Conservation (phyloP, 2,888 invertebrate genomes). For the Ophioninae sp. region DNA sequence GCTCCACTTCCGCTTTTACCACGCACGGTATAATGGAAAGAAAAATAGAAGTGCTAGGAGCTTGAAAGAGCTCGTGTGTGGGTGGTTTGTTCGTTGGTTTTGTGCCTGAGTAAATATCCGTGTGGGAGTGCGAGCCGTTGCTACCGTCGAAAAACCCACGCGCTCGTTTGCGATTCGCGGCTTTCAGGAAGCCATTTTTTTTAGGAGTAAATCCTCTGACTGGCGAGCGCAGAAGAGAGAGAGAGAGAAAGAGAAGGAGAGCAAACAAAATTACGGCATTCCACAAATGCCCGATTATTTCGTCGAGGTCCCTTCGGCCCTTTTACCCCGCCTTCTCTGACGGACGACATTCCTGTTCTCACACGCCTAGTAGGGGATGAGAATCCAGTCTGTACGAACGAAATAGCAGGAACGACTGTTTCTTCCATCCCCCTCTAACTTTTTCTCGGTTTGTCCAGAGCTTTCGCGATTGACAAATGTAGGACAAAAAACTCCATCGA, state of each 20-base stretch:
- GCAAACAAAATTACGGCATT: slow-evolving; percentile 54
- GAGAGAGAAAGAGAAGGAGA: slow-evolving; percentile 14
- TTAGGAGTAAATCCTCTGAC: slow-evolving; percentile 1
- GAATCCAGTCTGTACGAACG: too few relatives aligned
- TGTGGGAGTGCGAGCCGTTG: too few relatives aligned
- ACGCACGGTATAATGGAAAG: slow-evolving; percentile 24
- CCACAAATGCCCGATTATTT: slow-evolving; percentile 57
- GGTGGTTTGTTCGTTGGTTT: neutral
- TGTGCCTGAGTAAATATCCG: neutral
- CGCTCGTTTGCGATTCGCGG: too few relatives aligned
- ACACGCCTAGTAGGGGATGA: too few relatives aligned
- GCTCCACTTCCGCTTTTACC: slow-evolving; percentile 62
- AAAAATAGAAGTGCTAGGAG: slow-evolving; percentile 46
- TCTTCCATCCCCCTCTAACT: neutral
- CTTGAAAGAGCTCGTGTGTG: slow-evolving; percentile 58
- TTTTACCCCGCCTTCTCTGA: neutral
- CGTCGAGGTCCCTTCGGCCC: slow-evolving; percentile 28
- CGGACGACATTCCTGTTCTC: neutral
- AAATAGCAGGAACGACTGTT: too few relatives aligned
- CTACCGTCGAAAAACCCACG: too few relatives aligned
- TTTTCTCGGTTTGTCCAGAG: neutral
- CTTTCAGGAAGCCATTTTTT: neutral
- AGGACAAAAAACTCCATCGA: too few relatives aligned
- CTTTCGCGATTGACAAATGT: too few relatives aligned
- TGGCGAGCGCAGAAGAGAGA: too few relatives aligned